Base-by-base conservation (phyloP, 1,140 invertebrate species). In the Potamilus streckersoni region DNA sequence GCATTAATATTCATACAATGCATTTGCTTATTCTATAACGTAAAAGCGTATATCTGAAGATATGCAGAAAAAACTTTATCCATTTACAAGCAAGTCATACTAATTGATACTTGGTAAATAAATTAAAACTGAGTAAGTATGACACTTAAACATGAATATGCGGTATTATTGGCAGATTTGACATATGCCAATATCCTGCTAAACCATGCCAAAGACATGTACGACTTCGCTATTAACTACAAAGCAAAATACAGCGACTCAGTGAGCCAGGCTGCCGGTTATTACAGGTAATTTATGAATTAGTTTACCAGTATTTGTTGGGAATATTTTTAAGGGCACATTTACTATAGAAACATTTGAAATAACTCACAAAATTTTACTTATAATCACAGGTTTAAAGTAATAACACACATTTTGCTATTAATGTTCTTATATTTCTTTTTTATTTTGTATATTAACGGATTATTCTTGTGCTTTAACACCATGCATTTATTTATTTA, bases 201-300 rank as follows among this genome's bases (percentile, higher is more conserved):
- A 4, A 79, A 80, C 4, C 92, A 93, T 80, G 92, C 93, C 0
- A 90, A 89, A 55, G 86, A 92, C 69, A 87, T 94, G 20, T 94
- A 92, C 82, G 85, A 91, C n/a, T 93, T 94, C 78, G 93, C 92
- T 0, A 91, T 91, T 23, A 84, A 84, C 23, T 90, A 92, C 80
- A 84, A 91, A 57, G 93, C 92, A 0, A 88, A 92, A 15, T 93
- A 93, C 82, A 91, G 92, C 73, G 90, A 93, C 62, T 90, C 91
- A 4, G 92, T 94, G 75, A 89, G 88, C 23, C 90, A 91, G 14
- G 92, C 92, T 1, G 89, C 88, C 5, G 86, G 88, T 49, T 93
- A 90, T 83, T 93, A 93, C 83, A 90, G 92, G 90, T 93, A 89
- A 85, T 84, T 80, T 67, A 49, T 63, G 16, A 38, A n/a, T 4